Conservation (phyloP, 2,888 invertebrate species). For the Gerris lacustris region DNA sequence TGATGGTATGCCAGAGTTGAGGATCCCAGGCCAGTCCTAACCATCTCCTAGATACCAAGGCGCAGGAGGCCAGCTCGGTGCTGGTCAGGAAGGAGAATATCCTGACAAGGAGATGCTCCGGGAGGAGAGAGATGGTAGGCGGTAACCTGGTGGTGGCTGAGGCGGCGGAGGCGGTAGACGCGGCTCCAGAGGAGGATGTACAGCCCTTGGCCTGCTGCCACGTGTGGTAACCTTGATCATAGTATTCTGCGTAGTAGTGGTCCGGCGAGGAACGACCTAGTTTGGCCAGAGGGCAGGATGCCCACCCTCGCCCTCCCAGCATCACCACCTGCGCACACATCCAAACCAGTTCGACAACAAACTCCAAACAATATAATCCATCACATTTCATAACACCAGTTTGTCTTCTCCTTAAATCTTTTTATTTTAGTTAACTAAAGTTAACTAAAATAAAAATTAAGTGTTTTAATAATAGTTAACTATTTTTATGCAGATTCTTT, state of each 20-base stretch:
- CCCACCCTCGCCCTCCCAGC: constrained; percentile 33
- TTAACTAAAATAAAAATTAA: too few species aligned
- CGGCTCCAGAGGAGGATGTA: constrained; percentile 15
- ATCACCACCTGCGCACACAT: constrained; percentile 19
- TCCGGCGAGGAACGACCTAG: constrained; percentile 42
- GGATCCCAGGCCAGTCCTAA: constrained; percentile 68
- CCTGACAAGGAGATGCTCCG: constrained; percentile 54
- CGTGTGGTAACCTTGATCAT: constrained; percentile 73
- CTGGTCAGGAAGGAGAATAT: constrained; percentile 59
- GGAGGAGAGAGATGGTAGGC: constrained; percentile 38
- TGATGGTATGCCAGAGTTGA: constrained; percentile 56
- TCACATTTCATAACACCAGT: too few species aligned
- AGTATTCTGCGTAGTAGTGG: constrained; percentile 29
- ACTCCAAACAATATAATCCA: too few species aligned
- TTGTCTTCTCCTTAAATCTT: too few species aligned
- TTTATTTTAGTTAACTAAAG: too few species aligned
- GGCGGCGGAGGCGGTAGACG: constrained; percentile 21
- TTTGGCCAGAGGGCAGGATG: constrained; percentile 47
- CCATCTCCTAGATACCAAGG: constrained; percentile 61
- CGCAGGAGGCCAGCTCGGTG: constrained; percentile 58
- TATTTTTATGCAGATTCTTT: too few species aligned
- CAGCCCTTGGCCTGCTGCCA: constrained; percentile 13
- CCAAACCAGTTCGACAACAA: too few species aligned
- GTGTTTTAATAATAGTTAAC: too few species aligned
- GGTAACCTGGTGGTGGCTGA: constrained; percentile 25